Conservation (phyloP, 2,113 vertebrate species). For the Thermophis baileyi region DNA sequence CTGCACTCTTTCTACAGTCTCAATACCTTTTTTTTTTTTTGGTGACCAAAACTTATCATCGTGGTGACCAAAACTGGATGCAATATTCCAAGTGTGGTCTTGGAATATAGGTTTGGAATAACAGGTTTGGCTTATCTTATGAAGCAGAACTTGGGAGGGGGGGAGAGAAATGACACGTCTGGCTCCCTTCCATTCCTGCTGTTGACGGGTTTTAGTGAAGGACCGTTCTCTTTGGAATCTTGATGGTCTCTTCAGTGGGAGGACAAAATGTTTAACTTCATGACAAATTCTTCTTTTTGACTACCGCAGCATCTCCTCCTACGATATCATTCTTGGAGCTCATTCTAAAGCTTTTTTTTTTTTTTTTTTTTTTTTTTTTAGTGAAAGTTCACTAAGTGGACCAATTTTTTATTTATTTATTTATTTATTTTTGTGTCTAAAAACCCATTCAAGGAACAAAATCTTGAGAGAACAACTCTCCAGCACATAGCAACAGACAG, state of each 20-base stretch:
- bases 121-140: not conserved
- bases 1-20: not conserved
- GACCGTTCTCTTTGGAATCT: not conserved
- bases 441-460: not conserved
- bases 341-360: not conserved
- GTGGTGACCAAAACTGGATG: not conserved
- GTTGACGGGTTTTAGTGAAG: not conserved
- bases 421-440: not conserved
- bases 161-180: not conserved
- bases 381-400: not conserved
- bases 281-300: not conserved
- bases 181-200: not conserved
- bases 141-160: not conserved
- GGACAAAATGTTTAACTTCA: not conserved
- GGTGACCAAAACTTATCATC: no score
- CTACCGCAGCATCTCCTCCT: not conserved
- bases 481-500: not conserved
- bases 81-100: not conserved
- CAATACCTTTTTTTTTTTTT: no score
- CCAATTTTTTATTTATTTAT: not conserved
- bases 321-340: not conserved
- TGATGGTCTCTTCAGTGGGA: not conserved
- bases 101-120: not conserved
- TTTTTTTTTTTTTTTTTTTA: not conserved
- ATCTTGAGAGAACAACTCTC: not conserved